Evolutionary conservation across 2,888 invertebrate genomes (phyloP), one percentile per base, ranked within the genome.

Genomic region (Nemapogon koenigi): DNA sequence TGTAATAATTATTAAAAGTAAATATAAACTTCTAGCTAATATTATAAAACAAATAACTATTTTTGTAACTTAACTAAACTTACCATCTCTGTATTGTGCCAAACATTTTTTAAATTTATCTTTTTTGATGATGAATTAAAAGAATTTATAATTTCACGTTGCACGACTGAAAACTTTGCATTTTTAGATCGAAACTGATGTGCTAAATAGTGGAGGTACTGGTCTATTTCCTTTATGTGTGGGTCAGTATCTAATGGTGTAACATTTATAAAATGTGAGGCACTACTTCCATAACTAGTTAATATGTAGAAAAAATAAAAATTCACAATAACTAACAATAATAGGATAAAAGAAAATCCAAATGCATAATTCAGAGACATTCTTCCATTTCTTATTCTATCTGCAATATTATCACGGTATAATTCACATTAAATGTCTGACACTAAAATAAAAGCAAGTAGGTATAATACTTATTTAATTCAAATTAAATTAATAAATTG

Each of bases 281-380:
- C n/a, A n/a, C n/a, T n/a, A n/a, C n/a, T n/a, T n/a, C n/a, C n/a
- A n/a, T n/a, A n/a, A n/a, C n/a, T n/a, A n/a, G 62, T 69, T 30
- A 76, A 53, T 6, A 57, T 65, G 46, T 75, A 75, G 48, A 73
- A 76, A 46, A 78, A 78, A 48, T 67, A 78, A 47, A 76, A 59
- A 47, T 78, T 76, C 16, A 76, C 56, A 30, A 50, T 62, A 33
- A 78, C 75, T 40, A 78, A 57, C 39, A 70, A 44, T 27, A 78
- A 52, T 27, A 78, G 54, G 45, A 76, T 71, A 32, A 75, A 44
- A 38, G 72, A 75, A 49, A 73, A 71, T 27, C 64, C 64, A 49
- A 76, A 71, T n/a, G 71, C 69, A 54, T 70, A 73, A 49, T 76
- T 76, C 50, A 72, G 51, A 37, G 75, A 71, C 76, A 76, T 76